phyloP scores from a whole-genome alignment of 1,140 invertebrate species.

The Aleiodes sp. region DNA sequence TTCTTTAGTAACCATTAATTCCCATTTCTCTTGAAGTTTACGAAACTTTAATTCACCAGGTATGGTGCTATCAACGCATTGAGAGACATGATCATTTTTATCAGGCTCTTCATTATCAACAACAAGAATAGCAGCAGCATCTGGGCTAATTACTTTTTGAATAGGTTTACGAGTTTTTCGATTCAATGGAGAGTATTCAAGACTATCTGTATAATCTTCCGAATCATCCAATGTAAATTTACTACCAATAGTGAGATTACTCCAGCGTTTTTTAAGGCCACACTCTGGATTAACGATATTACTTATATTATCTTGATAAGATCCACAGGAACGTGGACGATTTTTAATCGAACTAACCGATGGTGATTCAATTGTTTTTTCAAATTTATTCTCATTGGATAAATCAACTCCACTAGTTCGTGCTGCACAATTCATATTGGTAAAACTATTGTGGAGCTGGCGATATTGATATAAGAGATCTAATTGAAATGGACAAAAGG shows the following conservation, averaged over 20 bases:
- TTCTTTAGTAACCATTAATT: conserved; percentile 73
- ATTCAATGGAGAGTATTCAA: conserved; percentile 69
- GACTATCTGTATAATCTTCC: conserved; percentile 78
- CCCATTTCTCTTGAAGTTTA: conserved; percentile 87
- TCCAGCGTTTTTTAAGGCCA: conserved; percentile 76
- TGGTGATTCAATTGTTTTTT: conserved; percentile 54
- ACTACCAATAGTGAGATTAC: conserved; percentile 70
- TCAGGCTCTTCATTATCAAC: no score
- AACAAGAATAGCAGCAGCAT: no score
- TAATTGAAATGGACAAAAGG: conserved; percentile 80
- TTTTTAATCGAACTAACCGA: conserved; percentile 66
- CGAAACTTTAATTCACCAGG: conserved; percentile 72
- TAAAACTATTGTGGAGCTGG: conserved; percentile 79
- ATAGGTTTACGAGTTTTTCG: conserved; percentile 51
- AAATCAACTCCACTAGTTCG: conserved; percentile 57
- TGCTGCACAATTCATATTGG: conserved; percentile 71
- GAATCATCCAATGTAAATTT: conserved; percentile 75
- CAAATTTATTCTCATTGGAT: conserved; percentile 62
- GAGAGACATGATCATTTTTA: conserved; percentile 11
- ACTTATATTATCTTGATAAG: conserved; percentile 63
- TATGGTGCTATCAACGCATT: conserved; percentile 54
- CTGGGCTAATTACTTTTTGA: neutral
- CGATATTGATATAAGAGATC: conserved; percentile 84
- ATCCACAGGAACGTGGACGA: conserved; percentile 76
- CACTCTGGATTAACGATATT: conserved; percentile 68